Percentiles rank a stretch among this genome's conserved stretches.
These are phyloP conservation scores for Brachystomella parvula DNA, from an alignment of 1,140 invertebrate species.

Conservation along the genomic window DNA sequence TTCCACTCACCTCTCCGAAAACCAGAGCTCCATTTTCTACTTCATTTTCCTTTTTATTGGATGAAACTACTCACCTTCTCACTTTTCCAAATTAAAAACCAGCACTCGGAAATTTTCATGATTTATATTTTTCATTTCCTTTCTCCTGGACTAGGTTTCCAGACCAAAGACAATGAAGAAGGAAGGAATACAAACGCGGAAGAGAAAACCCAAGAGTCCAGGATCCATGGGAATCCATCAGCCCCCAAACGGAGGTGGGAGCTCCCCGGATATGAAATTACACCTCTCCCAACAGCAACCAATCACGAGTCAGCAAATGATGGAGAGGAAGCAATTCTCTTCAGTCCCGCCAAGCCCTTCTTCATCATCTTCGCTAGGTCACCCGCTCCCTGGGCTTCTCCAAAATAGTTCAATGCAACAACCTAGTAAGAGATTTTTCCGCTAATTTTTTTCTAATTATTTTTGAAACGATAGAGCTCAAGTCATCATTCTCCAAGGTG, in stretches of 20 bases:
- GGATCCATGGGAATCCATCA: conserved; percentile 18
- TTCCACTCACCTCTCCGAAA: conserved; percentile 24
- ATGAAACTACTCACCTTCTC: not conserved
- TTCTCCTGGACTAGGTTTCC: conserved; percentile 45
- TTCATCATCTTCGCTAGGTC: not conserved
- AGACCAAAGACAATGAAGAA: conserved; percentile 89
- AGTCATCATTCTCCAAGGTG: too few species aligned
- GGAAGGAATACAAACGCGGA: conserved; percentile 91
- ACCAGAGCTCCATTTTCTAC: not conserved
- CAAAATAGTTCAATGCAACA: not conserved
- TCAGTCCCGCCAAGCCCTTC: not conserved
- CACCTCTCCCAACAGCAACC: not conserved
- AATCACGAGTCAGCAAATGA: not conserved
- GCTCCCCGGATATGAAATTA: conserved; percentile 1
- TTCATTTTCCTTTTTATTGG: conserved; percentile 7
- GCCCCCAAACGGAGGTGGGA: not conserved
- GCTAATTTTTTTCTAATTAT: too few species aligned
- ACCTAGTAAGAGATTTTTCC: not conserved
- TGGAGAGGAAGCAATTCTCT: not conserved
- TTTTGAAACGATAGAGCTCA: too few species aligned
- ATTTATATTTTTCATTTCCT: too few species aligned
- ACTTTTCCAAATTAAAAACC: conserved; percentile 1
- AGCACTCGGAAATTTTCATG: not conserved
- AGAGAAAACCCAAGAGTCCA: conserved; percentile 66
- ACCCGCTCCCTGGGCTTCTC: not conserved